Evolutionary conservation across 2,888 invertebrate species (phyloP).

Genomic region (Meloe dianella): DNA sequence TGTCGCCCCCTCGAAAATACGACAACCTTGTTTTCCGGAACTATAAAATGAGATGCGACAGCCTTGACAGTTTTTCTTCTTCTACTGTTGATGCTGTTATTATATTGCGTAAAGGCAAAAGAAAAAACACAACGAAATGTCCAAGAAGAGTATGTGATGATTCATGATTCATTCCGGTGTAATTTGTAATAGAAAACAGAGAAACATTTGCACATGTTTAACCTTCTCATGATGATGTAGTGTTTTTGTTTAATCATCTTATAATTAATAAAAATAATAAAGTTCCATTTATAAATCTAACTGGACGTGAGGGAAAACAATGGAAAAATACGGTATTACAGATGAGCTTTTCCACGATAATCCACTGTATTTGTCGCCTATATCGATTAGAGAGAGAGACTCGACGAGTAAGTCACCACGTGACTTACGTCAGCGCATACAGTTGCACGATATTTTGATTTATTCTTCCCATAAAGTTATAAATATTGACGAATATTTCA

Average conservation of each 20-base stretch:
- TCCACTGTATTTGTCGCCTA: too few relatives aligned
- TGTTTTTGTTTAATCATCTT: neutral
- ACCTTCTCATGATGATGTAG: neutral
- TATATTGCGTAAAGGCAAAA: neutral
- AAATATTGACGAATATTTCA: too few relatives aligned
- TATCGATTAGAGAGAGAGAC: too few relatives aligned
- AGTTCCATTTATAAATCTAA: neutral
- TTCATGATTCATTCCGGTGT: neutral
- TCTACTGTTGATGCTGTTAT: neutral
- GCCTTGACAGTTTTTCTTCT: conserved; percentile 20
- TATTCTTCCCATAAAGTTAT: too few relatives aligned
- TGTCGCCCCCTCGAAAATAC: conserved; percentile 12
- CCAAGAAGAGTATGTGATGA: neutral
- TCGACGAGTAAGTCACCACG: too few relatives aligned
- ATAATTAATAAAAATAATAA: neutral
- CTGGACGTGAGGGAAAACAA: neutral
- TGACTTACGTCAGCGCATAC: too few relatives aligned
- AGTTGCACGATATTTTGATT: too few relatives aligned
- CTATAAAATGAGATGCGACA: conserved; percentile 27
- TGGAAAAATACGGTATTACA: neutral
- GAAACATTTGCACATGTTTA: neutral
- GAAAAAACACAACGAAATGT: neutral
- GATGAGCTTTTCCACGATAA: neutral
- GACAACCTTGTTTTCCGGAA: conserved; percentile 30
- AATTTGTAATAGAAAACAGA: too few relatives aligned